Base-by-base conservation (phyloP, 2,888 invertebrate species). In the Polyommatus iphigenia region DNA sequence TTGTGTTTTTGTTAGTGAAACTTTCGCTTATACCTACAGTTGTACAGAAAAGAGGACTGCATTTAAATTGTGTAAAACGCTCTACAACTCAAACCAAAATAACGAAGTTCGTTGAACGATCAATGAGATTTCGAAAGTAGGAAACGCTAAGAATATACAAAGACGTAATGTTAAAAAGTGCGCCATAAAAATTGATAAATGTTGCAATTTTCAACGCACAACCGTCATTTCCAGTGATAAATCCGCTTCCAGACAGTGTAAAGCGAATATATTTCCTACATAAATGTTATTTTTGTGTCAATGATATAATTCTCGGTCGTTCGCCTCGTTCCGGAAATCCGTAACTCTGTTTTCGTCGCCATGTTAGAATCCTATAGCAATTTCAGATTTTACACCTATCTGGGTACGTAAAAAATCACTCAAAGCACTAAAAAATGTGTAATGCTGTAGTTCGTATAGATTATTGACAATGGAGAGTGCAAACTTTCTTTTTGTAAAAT, bases 271-370 rank as follows among this genome's bases (percentile, higher is more conserved):
- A 75, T 18, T 24, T 75, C 50, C 18, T 54, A 75, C 50, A 73
- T 73, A 54, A 75, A 75, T 18, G 29, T 75, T 75, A 75, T 75
- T 75, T 75, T 75, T 75, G 75, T 54, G 75, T 75, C 75, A 75
- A 75, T 75, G 75, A 75, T 75, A 75, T 75, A 73, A 36, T 46
- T 76, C 71, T 81, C 80, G 82, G 82, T 83, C 83, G 83, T 83
- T 83, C 80, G 81, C 80, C 81, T 73, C 76, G 78, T 79, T 83
- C 79, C 82, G 84, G 84, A 84, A 81, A 82, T 82, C 82, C 81
- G 81, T 81, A 80, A 59, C n/a, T 59, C 80, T 78, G 78, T 81
- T 80, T 79, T 78, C 78, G 79, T 81, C 82, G 79, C 80, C 75
- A 32, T 75, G 75, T 54, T 67, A 32, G 29, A 62, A 67, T 15